Base-by-base conservation (phyloP, 2,888 invertebrate species). In the Cheilosia grossa region DNA sequence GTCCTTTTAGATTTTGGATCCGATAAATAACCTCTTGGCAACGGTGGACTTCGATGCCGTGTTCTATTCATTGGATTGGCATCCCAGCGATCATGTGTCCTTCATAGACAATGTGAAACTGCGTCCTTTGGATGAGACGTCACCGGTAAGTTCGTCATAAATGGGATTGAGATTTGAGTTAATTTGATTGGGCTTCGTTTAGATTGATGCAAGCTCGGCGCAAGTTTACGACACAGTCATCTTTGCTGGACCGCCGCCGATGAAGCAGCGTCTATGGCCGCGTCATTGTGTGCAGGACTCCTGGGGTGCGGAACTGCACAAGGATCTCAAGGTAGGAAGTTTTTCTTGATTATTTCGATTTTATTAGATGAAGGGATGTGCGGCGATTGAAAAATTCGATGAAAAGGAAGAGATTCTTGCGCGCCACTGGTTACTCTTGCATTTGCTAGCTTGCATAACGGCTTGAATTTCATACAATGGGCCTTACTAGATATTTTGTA, bases 41-140 rank as follows among this genome's bases (percentile, higher is more conserved):
- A 94, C 94, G 0, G 95, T 97, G 10, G 94, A 95, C 70, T 98
- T 98, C 91, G 97, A 98, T 92, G 94, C 95, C 33, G 95, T 98
- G 54, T 97, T 97, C 92, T 99, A 98, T 93, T 97, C 98, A 0
- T 93, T 97, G 88, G 99, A 99, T 93, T 99, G 99, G 98, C 99
- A 99, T 93, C 99, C 99, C 0, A 95, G 95, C 49, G 96, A 98
- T 93, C 90, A 90, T 87, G 97, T 99, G 44, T 98, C 98, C 7
- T 99, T 99, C 92, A 96, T 98, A 88, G 98, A 99, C 91, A 99
- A 99, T 92, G 94, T 98, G 75, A 94, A 94, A 86, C 93, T 95
- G 91, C 92, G 97, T 0, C 94, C 96, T 82, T 91, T 97, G 73
- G 95, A 97, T 90, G 93, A 95, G 7, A 94, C 95, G 1, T 96